Percentiles rank a stretch among this genome's conserved stretches.
These are phyloP conservation scores for Eulemur rufifrons DNA, from an alignment of 2,113 vertebrate species.

Conservation along the genomic window DNA sequence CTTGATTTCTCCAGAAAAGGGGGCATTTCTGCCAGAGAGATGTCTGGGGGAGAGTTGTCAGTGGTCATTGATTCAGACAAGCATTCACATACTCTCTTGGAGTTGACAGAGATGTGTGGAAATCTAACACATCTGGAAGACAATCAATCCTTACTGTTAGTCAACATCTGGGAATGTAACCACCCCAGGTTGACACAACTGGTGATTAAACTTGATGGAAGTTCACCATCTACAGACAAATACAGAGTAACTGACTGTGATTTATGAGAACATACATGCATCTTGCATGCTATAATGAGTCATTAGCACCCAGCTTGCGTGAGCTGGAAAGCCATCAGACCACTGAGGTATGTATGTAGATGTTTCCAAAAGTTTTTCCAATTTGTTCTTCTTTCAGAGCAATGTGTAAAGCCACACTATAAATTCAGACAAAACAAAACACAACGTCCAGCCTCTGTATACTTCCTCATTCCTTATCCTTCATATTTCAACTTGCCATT, in stretches of 20 bases:
- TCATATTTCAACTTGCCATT: conserved; percentile 4
- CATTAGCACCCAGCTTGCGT: conserved; percentile 53
- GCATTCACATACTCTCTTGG: conserved; percentile 39
- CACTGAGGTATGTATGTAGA: conserved; percentile 64
- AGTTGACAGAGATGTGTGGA: conserved; percentile 73
- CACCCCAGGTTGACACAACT: conserved; percentile 60
- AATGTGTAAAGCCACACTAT: conserved; percentile 56
- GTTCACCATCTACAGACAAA: conserved; percentile 63
- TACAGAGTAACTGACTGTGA: conserved; percentile 57
- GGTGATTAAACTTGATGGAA: conserved; percentile 67
- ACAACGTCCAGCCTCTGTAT: not conserved
- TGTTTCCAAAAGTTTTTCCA: conserved; percentile 68
- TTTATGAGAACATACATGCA: conserved; percentile 45
- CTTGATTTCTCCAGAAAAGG: conserved; percentile 42
- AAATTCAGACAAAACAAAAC: conserved; percentile 63
- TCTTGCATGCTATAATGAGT: conserved; percentile 59
- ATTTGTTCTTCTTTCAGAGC: conserved; percentile 78
- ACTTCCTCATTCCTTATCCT: not conserved
- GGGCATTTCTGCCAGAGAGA: conserved; percentile 60
- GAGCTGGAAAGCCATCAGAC: conserved; percentile 63
- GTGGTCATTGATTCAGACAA: conserved; percentile 52
- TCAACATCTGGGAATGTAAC: conserved; percentile 79
- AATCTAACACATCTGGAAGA: conserved; percentile 71
- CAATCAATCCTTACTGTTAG: conserved; percentile 70
- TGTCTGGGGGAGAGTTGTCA: conserved; percentile 68